Evolutionary conservation across 2,113 vertebrate species (phyloP).

Genomic region (Dipodomys spectabilis): DNA sequence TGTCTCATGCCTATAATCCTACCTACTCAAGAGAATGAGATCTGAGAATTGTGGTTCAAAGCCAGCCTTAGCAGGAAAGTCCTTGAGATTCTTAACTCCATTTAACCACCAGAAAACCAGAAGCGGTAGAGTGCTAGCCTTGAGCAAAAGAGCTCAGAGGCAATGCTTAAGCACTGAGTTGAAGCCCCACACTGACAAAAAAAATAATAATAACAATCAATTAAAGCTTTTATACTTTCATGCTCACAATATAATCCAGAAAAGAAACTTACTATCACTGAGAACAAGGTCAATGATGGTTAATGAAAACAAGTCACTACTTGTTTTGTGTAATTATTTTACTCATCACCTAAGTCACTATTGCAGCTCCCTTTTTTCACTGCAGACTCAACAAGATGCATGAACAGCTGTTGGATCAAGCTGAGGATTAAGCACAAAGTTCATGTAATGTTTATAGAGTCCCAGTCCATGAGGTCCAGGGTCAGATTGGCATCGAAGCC

Average conservation of each 20-base stretch:
- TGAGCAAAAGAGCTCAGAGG: too few species aligned
- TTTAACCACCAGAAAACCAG: too few species aligned
- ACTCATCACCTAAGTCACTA: not conserved
- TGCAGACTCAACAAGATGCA: slow-evolving; percentile 27
- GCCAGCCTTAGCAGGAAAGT: too few species aligned
- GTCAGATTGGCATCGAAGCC: not conserved
- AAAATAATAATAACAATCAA: too few species aligned
- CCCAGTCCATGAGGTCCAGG: not conserved
- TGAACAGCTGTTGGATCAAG: slow-evolving; percentile 48
- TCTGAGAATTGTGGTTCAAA: too few species aligned
- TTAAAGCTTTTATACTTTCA: slow-evolving; percentile 5
- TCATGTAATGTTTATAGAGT: slow-evolving; percentile 49
- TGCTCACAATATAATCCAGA: not conserved
- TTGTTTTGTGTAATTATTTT: not conserved
- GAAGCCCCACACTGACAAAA: too few species aligned
- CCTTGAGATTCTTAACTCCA: too few species aligned
- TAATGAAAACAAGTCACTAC: slow-evolving; percentile 31
- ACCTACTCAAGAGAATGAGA: too few species aligned
- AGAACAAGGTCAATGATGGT: slow-evolving; percentile 5
- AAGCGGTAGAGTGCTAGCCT: too few species aligned
- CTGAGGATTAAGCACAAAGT: slow-evolving; percentile 19
- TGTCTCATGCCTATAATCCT: too few species aligned
- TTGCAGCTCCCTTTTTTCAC: not conserved
- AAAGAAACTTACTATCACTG: slow-evolving; percentile 3
- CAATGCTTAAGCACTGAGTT: too few species aligned